Evolutionary conservation across 2,113 vertebrate genomes (phyloP), one percentile per base, ranked within the genome.

Genomic region (Misgurnus mizolepis): DNA sequence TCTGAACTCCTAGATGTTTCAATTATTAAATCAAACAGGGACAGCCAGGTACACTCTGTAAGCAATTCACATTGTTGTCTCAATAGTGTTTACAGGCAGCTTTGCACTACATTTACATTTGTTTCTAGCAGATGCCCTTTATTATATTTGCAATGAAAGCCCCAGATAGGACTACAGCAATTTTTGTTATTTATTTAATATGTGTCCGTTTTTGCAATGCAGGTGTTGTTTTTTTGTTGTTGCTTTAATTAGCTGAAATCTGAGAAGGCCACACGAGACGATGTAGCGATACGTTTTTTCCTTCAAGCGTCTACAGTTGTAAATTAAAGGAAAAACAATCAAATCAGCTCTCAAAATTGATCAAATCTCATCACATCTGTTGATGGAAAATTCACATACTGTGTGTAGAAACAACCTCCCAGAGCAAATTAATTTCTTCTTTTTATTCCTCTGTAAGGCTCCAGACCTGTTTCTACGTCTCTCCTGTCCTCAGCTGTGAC

Each of bases 401-500:
- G 18, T 74, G 10, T 15, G 5, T 10, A 27, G 17, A 58, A 58
- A 58, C 55, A 58, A 5, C 53, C 5, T 17, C 15, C 15, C 53
- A 5, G 15, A 56, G 40, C 27, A 61, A 49, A 75, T 75, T 34
- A 2, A 64, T 75, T 64, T 55, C 6, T 67, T 77, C 47, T 55
- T 66, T 67, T 55, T 6, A 53, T 55, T 66, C 62, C 39, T 53
- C 62, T 53, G 61, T 55, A 66, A 15, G 4, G 15, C 41, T 3
- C 4, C 45, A 11, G 47, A 76, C 4, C 61, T 15, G 47, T 85
- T 82, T 86, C 87, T 76, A 50, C 50, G 49, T 40, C 60, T 4
- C 62, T 68, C 34, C 73, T 76, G 82, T 78, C 71, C 87, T 88
- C 90, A 90, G 89, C 89, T 93, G 89, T 85, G 87, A 73, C 81